Evolutionary conservation across 2,113 vertebrate genomes (phyloP).

Genomic region (Sebastes schlegelii): DNA sequence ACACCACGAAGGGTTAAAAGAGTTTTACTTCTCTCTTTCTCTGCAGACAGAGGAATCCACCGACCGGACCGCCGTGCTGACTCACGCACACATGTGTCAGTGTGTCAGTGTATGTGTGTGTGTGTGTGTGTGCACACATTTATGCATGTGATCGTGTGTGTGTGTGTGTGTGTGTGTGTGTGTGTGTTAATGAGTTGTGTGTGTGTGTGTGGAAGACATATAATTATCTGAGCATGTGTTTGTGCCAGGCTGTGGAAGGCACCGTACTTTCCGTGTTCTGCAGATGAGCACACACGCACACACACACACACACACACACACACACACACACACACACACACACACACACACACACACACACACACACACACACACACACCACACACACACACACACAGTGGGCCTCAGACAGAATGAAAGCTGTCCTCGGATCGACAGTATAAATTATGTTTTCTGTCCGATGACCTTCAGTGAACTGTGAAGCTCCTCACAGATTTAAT

Average conservation of each 20-base stretch:
- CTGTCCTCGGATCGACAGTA: too few species aligned
- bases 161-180: constrained; percentile 27
- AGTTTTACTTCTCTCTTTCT: constrained; percentile 49
- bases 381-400: background rate
- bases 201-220: constrained; percentile 50
- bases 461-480: too few species aligned
- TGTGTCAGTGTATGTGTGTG: too few species aligned
- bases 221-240: constrained; percentile 80
- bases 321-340: constrained; percentile 12
- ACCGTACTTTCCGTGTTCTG: constrained; percentile 80
- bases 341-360: constrained; percentile 16
- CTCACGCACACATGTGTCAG: too few species aligned
- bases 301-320: constrained; percentile 9
- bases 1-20: constrained; percentile 60
- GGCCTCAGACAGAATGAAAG: too few species aligned
- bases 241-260: constrained; percentile 75
- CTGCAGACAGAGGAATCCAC: constrained; percentile 65
- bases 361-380: too few species aligned
- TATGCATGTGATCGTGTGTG: background rate
- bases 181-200: constrained; percentile 44
- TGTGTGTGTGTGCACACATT: constrained; percentile 6
- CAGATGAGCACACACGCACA: constrained; percentile 38
- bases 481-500: too few species aligned
- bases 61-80: too few species aligned
- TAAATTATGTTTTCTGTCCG: too few species aligned